phyloP scores from a whole-genome alignment of 2,113 vertebrate species.

The Passer montanus region DNA sequence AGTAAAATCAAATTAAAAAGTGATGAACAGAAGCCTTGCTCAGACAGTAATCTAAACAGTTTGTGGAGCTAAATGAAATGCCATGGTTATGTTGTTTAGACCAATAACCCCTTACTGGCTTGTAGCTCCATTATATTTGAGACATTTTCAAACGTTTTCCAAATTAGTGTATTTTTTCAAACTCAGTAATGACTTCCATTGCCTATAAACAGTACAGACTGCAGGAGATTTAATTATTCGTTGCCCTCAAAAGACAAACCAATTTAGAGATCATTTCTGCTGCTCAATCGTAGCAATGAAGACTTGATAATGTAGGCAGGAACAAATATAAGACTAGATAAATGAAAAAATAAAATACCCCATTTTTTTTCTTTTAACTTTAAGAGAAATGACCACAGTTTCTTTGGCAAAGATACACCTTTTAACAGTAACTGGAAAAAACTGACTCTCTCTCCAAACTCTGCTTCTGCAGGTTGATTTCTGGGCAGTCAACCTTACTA shows the following conservation, averaged over 20 bases:
- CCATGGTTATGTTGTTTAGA: not conserved
- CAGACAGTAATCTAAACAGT: not conserved
- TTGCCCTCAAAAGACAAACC: not conserved
- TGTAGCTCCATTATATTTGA: not conserved
- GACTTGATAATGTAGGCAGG: not conserved
- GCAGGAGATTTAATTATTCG: not conserved
- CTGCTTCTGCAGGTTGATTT: not conserved
- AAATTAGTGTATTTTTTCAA: not conserved
- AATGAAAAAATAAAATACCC: not conserved
- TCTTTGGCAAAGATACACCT: not conserved
- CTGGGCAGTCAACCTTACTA: not conserved
- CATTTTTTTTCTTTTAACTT: not conserved
- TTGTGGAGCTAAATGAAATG: not conserved
- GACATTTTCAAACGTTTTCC: not conserved
- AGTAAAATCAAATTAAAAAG: not conserved
- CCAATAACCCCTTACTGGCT: not conserved
- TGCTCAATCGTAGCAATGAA: not conserved
- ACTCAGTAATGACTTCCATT: not conserved
- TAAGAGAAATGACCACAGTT: not conserved
- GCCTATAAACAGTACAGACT: not conserved
- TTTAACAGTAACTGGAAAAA: not conserved
- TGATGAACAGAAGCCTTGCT: not conserved
- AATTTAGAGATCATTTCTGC: not conserved
- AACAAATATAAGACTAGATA: not conserved
- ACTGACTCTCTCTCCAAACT: not conserved